These are phyloP conservation scores for Microtus pennsylvanicus DNA, from an alignment of 2,113 vertebrate species.

Conservation along the genomic window DNA sequence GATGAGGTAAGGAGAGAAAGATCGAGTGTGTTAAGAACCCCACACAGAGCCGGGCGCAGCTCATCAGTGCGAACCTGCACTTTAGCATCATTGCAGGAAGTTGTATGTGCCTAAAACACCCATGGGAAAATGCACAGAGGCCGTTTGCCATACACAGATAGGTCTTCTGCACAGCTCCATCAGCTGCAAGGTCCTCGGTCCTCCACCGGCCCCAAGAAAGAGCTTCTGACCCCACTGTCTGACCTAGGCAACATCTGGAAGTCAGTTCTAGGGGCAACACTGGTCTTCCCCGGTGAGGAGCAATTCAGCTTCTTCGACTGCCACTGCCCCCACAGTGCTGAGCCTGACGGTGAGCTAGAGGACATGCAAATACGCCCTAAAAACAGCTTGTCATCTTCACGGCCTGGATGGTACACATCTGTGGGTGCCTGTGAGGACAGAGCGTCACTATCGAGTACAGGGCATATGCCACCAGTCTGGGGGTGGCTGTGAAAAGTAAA, in stretches of 20 bases:
- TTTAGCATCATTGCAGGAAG: slow-evolving; percentile 8
- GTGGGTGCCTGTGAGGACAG: slow-evolving; percentile 75
- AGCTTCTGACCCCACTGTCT: neutral
- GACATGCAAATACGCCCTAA: slow-evolving; percentile 81
- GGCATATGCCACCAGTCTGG: slow-evolving; percentile 71
- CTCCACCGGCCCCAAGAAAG: neutral
- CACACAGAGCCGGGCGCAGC: neutral
- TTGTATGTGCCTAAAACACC: neutral
- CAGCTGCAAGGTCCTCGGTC: neutral
- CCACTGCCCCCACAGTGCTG: slow-evolving; percentile 6
- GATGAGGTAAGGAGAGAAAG: neutral
- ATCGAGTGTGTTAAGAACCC: neutral
- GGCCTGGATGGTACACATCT: slow-evolving; percentile 48
- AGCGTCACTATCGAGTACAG: slow-evolving; percentile 74
- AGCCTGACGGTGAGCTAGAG: slow-evolving; percentile 49
- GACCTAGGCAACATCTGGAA: neutral
- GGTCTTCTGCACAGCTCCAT: neutral
- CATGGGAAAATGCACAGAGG: neutral
- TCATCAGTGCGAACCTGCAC: neutral
- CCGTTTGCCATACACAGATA: slow-evolving; percentile 18
- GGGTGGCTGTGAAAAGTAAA: slow-evolving; percentile 79
- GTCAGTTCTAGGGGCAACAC: neutral
- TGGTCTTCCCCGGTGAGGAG: neutral
- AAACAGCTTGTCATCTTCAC: slow-evolving; percentile 75
- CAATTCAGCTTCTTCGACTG: neutral